Base-by-base conservation (phyloP, 2,797 vertebrate species). In the Phoxinus dragarum region DNA sequence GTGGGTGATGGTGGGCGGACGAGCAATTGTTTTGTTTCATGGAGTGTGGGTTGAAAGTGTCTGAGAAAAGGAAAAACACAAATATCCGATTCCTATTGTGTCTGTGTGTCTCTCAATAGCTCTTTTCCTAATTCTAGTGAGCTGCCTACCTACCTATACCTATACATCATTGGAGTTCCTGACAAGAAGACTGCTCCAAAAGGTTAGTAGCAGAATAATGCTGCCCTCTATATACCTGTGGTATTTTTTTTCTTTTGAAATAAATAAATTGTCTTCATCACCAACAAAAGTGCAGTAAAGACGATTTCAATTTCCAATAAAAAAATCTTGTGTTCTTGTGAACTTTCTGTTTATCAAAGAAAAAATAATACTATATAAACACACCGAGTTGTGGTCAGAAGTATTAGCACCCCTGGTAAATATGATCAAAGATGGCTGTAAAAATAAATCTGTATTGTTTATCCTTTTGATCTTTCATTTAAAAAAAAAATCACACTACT, bases 21-120 rank as follows among this genome's bases (percentile, higher is more conserved):
- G 92, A 92, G 91, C 93, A 92, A 93, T 94, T 93, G 93, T 94
- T 93, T 92, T 93, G 92, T 94, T 92, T 91, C 90, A 93, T 92
- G 90, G 92, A 91, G 94, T 93, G 94, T 95, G 92, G 94, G 94
- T 91, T 92, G 92, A 90, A 92, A 93, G 92, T 94, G 94, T 95
- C 94, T 95, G 93, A 92, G 91, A 93, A 87, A 80, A 64, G 73
- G 67, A 86, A 80, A 86, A 88, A 88, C 91, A 93, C 86, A 89
- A 89, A 91, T 71, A 72, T 88, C 52, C 73, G n/a, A 64, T 75
- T 75, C 23, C 23, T 87, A 54, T 67, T 34, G 54, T 72, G 59
- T 56, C 21, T 84, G 68, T 42, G 69, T 85, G 84, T 89, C 78
- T 73, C 7, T 68, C 6, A 23, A 27, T 19, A 59, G 44, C 34